Conservation (phyloP, 2,797 vertebrate species). For the Propithecus perrieri region DNA sequence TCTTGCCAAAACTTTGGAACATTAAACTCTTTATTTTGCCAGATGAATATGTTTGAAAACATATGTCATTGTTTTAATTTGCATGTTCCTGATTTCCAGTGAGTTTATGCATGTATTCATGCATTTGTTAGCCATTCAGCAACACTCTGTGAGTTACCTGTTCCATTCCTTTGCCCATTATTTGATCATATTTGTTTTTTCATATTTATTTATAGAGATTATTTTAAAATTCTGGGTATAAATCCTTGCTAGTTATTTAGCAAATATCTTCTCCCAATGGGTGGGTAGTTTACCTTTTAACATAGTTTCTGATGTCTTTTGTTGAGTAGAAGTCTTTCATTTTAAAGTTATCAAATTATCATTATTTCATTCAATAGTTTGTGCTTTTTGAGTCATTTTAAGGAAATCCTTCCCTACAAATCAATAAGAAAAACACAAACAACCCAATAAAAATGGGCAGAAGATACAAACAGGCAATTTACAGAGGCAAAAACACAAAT, state of each 20-base stretch:
- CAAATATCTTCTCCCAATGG: neutral
- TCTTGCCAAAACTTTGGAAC: slow-evolving; percentile 39
- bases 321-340: slow-evolving; percentile 32
- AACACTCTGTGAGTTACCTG: slow-evolving; percentile 24
- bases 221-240: slow-evolving; percentile 22
- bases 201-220: slow-evolving; percentile 40
- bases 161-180: slow-evolving; percentile 29
- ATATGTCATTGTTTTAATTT: slow-evolving; percentile 48
- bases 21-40: slow-evolving; percentile 46
- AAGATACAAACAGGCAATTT: slow-evolving; percentile 19
- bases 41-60: slow-evolving; percentile 12
- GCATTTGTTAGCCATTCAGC: slow-evolving; percentile 27
- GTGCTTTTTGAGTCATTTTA: slow-evolving; percentile 40
- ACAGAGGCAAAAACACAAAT: neutral
- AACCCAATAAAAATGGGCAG: slow-evolving; percentile 6
- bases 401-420: slow-evolving; percentile 22
- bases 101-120: slow-evolving; percentile 19
- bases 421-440: slow-evolving; percentile 37
- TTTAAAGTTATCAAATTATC: slow-evolving; percentile 20
- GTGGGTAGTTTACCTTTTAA: slow-evolving; percentile 5
- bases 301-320: slow-evolving; percentile 23
- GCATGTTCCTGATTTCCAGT: slow-evolving; percentile 43
- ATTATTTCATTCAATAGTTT: slow-evolving; percentile 27
- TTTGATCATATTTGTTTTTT: slow-evolving; percentile 49
- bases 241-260: slow-evolving; percentile 21